Base-by-base conservation (phyloP, 2,888 invertebrate species). In the Erpobdella octoculata region DNA sequence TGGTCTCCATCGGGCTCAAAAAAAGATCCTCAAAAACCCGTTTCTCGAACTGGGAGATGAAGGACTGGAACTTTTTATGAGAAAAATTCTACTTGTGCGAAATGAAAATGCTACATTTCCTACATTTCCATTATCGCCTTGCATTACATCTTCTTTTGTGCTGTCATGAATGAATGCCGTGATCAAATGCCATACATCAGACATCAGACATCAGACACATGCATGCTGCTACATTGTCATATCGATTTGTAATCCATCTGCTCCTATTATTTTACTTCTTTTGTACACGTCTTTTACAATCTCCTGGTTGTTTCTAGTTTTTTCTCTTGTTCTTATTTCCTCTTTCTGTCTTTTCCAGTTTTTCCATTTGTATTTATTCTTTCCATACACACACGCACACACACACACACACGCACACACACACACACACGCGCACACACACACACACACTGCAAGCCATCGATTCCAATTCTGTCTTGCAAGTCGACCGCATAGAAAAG, bases 261-360 rank as follows among this genome's bases (percentile, higher is more conserved):
- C 1, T 9, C 15, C n/a, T n/a, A n/a, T n/a, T n/a, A n/a, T n/a
- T n/a, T n/a, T n/a, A n/a, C n/a, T n/a, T n/a, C n/a, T n/a, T n/a
- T n/a, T n/a, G n/a, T n/a, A n/a, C n/a, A n/a, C 53, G 21, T 8
- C 28, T n/a, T 28, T 8, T 25, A n/a, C 41, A 9, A 18, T 12
- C 41, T 28, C 21, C 4, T 53, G 18, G 21, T 28, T 15, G 5
- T 3, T 53, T 28, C 53, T 53, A 53, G 28, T 53, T 21, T n/a
- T 53, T 53, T 53, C 53, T 53, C 53, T 28, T 53, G 53, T 53
- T 28, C 53, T 53, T 53, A 4, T 53, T 53, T 25, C n/a, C n/a
- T n/a, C n/a, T n/a, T n/a, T n/a, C n/a, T n/a, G n/a, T n/a, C 21
- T 53, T 53, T 9, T 18, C 21, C 53, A 18, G 41, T 9, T 41